A percentile compares a stretch with the other conserved stretches of the same genome.
Conservation (phyloP, 1,140 invertebrate species). For the Bombus cullumanus region DNA sequence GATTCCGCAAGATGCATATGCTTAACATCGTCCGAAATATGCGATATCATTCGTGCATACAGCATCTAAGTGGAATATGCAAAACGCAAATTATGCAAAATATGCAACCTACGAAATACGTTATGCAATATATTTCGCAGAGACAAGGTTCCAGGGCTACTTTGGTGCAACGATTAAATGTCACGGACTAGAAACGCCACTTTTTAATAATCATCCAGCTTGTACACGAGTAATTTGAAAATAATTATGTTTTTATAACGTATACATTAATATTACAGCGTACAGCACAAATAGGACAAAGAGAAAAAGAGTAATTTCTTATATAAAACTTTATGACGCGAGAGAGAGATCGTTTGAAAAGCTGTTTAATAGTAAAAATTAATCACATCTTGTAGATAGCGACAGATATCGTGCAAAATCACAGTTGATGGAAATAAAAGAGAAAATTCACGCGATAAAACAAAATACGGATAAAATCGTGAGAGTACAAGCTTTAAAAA, state of each 20-base stretch:
- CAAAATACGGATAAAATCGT: neutral
- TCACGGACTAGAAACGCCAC: neutral
- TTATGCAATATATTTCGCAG: neutral
- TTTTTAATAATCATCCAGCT: neutral
- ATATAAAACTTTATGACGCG: neutral
- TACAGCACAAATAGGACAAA: too few species aligned
- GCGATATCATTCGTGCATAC: conserved; percentile 11
- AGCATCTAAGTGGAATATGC: conserved; percentile 26
- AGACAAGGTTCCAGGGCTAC: neutral
- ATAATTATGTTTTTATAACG: neutral
- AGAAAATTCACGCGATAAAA: too few species aligned
- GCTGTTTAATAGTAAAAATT: neutral
- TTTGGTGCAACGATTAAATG: neutral
- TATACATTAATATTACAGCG: too few species aligned
- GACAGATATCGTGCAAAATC: neutral
- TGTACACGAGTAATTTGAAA: neutral
- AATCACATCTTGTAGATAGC: neutral
- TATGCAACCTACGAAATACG: neutral
- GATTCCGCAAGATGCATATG: conserved; percentile 10
- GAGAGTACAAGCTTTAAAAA: too few species aligned
- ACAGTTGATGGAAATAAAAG: neutral
- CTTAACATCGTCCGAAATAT: conserved; percentile 6
- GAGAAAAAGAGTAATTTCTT: neutral
- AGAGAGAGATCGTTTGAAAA: neutral
- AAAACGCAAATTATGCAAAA: conserved; percentile 29